Evolutionary conservation across 2,113 vertebrate genomes (phyloP).

Genomic region (Alectura lathami): DNA sequence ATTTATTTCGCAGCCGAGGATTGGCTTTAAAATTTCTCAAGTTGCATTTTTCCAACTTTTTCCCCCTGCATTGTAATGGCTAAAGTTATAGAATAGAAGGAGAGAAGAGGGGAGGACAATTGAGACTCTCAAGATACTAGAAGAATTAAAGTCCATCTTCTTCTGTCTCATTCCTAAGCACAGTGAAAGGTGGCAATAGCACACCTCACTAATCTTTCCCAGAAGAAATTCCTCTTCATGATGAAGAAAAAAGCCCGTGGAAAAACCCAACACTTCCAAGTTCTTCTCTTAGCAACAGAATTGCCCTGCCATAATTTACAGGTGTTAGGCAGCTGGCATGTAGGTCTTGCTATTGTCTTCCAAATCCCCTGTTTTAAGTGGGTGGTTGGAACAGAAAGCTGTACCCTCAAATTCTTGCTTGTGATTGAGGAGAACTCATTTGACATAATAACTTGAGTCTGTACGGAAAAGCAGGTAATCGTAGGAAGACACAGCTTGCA

Average conservation of each 20-base stretch:
- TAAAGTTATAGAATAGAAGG: neutral
- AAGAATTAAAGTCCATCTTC: neutral
- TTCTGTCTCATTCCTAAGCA: neutral
- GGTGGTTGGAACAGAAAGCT: neutral
- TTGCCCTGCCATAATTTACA: neutral
- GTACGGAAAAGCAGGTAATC: neutral
- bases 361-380: neutral
- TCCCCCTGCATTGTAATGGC: neutral
- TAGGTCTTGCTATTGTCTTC: neutral
- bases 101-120: neutral
- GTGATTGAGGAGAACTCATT: neutral
- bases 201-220: neutral
- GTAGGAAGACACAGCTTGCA: neutral
- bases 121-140: neutral
- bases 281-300: neutral
- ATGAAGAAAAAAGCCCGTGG: neutral
- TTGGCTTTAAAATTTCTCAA: neutral
- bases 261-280: neutral
- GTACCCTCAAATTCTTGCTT: neutral
- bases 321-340: neutral
- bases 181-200: neutral
- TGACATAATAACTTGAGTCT: neutral
- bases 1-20: slow-evolving; percentile 18
- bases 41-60: neutral
- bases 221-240: neutral